Evolutionary conservation across 2,113 vertebrate species (phyloP), one percentile per base, ranked within the genome.

Genomic region (Carassius gibelio): DNA sequence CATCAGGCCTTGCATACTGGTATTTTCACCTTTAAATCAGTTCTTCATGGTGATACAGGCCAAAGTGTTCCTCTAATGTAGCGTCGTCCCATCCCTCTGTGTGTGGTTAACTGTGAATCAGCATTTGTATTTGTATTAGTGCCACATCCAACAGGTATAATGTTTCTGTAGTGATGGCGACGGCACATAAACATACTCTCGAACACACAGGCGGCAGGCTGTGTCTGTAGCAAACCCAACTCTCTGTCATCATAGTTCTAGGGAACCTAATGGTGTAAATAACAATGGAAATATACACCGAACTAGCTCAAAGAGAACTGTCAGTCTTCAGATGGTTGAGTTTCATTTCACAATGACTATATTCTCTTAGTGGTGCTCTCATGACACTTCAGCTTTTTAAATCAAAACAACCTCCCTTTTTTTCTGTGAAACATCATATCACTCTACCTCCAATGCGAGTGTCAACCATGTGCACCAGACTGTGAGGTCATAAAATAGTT

Each of bases 161-260:
- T 75, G 89, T 93, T 92, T 91, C 92, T 89, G 90, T 87, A 91
- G 89, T 88, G 89, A 88, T 88, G 89, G 91, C 84, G 78, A 91
- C 92, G 92, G 90, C 91, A 91, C 91, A 87, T 85, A 78, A 64
- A 72, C 42, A 74, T 45, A 55, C 50, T 52, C 74, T 80, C 21
- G 48, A 75, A 84, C 81, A 38, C 81, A 82, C 71, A 80, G 82
- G 89, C 52, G 3, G 45, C 45, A 48, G 45, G 3, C 45, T 48
- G 8, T 45, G 42, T 10, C 45, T 48, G 45, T 48, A 55, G 52
- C 14, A 86, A 84, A 85, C 87, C 89, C 92, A 90, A 38, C 68
- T 13, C 68, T 11, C 89, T 91, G 91, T 93, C 92, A 93, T 93
- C 94, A 92, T 88, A 45, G 86, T 88, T 89, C 90, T 85, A 86